A percentile compares a stretch with the other conserved stretches of the same genome.
phyloP scores from a whole-genome alignment of 2,888 invertebrate genomes.

The Cacoxenus indagator region DNA sequence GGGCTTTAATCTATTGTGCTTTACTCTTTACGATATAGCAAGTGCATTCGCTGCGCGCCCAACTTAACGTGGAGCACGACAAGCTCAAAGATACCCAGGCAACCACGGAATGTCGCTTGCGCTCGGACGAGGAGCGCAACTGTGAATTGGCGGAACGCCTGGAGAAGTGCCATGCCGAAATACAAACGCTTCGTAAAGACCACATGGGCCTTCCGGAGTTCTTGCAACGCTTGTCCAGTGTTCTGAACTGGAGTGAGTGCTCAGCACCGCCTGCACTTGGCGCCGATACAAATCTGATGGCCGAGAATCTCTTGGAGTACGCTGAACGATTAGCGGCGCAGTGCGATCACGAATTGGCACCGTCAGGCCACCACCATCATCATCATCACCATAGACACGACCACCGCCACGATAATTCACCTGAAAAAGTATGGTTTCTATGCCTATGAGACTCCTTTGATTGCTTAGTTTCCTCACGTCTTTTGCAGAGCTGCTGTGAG shows the following conservation, averaged over 20 bases:
- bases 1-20: background rate
- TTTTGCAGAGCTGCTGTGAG: slow-evolving; percentile 54
- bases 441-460: background rate
- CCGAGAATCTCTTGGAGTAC: slow-evolving; percentile 86
- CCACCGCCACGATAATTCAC: slow-evolving; percentile 33
- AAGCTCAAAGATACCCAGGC: slow-evolving; percentile 74
- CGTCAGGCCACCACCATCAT: slow-evolving; percentile 27
- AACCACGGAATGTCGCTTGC: slow-evolving; percentile 77
- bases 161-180: slow-evolving; percentile 84
- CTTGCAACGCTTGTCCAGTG: slow-evolving; percentile 85
- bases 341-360: slow-evolving; percentile 60
- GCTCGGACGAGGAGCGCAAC: slow-evolving; percentile 78
- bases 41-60: slow-evolving; percentile 82
- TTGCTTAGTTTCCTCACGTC: background rate
- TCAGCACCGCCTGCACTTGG: slow-evolving; percentile 67
- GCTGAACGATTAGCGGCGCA: slow-evolving; percentile 78
- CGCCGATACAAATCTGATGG: slow-evolving; percentile 69
- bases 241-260: slow-evolving; percentile 75
- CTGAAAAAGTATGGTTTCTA: slow-evolving; percentile 46
- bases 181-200: slow-evolving; percentile 74
- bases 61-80: slow-evolving; percentile 80
- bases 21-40: slow-evolving; percentile 73
- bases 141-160: slow-evolving; percentile 81
- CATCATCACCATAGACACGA: slow-evolving; percentile 23
- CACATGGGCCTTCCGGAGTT: slow-evolving; percentile 77